A percentile compares a stretch with the other conserved stretches of the same genome.
phyloP scores from a whole-genome alignment of 2,113 vertebrate genomes.

The Protobothrops flavoviridis region DNA sequence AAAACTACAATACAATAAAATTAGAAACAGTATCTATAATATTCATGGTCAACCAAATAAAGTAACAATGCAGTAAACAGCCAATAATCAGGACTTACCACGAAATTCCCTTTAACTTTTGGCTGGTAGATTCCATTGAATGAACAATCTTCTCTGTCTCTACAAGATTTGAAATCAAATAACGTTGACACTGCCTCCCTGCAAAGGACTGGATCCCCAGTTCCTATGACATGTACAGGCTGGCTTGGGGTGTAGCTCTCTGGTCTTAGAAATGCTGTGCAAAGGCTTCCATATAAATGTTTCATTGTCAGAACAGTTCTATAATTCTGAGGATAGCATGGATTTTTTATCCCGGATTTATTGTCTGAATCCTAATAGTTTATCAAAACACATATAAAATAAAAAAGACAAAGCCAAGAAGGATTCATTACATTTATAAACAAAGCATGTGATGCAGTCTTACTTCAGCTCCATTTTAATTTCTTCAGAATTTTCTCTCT shows the following conservation, averaged over 20 bases:
- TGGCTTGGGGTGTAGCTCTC: conserved; percentile 58
- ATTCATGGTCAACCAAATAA: background rate
- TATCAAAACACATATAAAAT: background rate
- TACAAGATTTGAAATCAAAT: conserved; percentile 81
- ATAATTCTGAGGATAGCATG: conserved; percentile 81
- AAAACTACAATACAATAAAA: background rate
- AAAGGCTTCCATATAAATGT: conserved; percentile 78
- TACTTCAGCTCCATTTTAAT: background rate
- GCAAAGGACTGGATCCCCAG: conserved; percentile 73
- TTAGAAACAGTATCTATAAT: background rate
- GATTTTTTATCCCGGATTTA: conserved; percentile 70
- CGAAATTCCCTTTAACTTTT: conserved; percentile 79
- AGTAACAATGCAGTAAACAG: background rate
- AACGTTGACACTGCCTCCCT: conserved; percentile 71
- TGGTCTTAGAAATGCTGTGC: conserved; percentile 72
- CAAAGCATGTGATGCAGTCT: background rate
- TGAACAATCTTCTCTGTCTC: conserved; percentile 70
- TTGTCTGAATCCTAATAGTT: conserved; percentile 53
- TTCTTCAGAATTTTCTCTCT: background rate
- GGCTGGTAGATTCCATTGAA: conserved; percentile 83
- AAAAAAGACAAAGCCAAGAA: background rate
- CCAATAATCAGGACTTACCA: conserved; percentile 73
- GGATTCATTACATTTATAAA: background rate
- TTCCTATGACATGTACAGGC: conserved; percentile 72
- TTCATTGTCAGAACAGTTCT: conserved; percentile 57